Evolutionary conservation across 2,888 invertebrate species (phyloP), one percentile per base, ranked within the genome.

Genomic region (Nephrotoma appendiculata): DNA sequence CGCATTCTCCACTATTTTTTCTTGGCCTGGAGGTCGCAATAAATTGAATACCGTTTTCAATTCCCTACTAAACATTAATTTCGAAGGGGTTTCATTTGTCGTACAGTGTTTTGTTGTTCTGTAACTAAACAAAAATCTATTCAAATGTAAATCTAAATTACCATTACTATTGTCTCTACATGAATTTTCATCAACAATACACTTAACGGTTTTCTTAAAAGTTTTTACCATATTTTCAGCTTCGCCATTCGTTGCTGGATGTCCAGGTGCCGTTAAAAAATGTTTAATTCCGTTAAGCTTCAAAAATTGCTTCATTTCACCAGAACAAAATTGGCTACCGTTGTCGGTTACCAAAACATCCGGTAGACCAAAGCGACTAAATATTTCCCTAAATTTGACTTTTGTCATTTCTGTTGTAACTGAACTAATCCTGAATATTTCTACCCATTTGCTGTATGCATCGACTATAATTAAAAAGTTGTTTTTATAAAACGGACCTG

Each of bases 241-340:
- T 41, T 86, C 86, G 5, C 87, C 87, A 86, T 87, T 87, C 15
- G 57, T 87, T 9, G 87, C 86, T 41, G 87, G 87, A 86, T 88
- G 87, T 42, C 86, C 87, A 11, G 88, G 88, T 83, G 87, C 87
- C 15, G 87, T 87, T 41, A 87, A 87, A 83, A 87, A 83, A 71
- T 88, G 87, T 88, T 41, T 87, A 87, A 48, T 87, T 87, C 2
- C 88, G 88, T 31, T 19, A 19, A 19, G 19, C 19, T 19, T 19
- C 19, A 19, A 19, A 19, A 19, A 19, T 19, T 19, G 19, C 19
- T n/a, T n/a, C n/a, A n/a, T n/a, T n/a, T n/a, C n/a, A 19, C 19
- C 19, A 19, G 83, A 15, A 15, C 19, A 19, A 31, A 83, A 83
- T 31, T 83, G 83, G 19, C 1, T 83, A 19, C 83, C 83, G 31